Base-by-base conservation (phyloP, 2,888 invertebrate genomes). In the Schizotus pectinicornis region DNA sequence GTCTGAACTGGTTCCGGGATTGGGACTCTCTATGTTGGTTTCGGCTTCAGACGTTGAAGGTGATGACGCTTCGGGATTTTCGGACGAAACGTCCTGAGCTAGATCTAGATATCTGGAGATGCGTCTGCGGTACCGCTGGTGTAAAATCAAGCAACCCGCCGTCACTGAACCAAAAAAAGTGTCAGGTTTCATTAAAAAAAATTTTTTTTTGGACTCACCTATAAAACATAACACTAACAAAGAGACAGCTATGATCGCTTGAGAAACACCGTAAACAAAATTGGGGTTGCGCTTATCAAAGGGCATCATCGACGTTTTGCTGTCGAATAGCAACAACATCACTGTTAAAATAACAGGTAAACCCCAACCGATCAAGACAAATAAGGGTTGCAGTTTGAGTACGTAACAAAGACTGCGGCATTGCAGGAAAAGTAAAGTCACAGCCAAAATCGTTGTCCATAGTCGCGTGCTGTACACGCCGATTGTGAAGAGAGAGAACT, bases 341-440 rank as follows among this genome's bases (percentile, higher is more conserved):
- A 81, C 81, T 0, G 90, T 86, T 70, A 93, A 82, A 6, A 91
- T 73, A 0, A 86, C 78, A 0, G 95, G 93, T 75, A 76, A 79
- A 75, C 84, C 85, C 84, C 84, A 86, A 61, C 85, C 85, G 39
- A 83, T 67, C 1, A 82, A 73, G 53, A 86, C 82, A 77, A 90
- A 86, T 69, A 85, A 81, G 0, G 91, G 91, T 80, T 90, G 89
- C 1, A 94, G 75, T 46, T 89, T 88, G 30, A 92, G 80, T 54
- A 94, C 89, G 77, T 90, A 93, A 71, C 93, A 91, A 2, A 94
- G 83, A 61, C 94, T 94, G 54, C 92, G 87, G 59, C 90, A 91
- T 79, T 94, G 87, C 51, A 95, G 80, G 77, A 95, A 89, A 31
- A 95, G 84, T 33, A 97, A 77, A 5, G 89, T 88, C 33, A 93